Evolutionary conservation across 2,797 vertebrate genomes (phyloP).

Genomic region (Hybognathus amarus): DNA sequence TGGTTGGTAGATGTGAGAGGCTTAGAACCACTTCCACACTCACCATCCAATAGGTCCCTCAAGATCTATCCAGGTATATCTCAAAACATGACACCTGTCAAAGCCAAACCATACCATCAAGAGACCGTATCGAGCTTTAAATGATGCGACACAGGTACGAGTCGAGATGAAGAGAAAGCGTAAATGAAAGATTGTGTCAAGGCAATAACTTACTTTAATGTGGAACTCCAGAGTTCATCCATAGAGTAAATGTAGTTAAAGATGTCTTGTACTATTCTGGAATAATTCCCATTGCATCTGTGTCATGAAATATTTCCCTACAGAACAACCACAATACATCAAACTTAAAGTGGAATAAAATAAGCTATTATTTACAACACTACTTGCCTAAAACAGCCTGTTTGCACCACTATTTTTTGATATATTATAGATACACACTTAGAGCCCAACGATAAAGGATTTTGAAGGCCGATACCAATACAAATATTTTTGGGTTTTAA

Average conservation of each 20-base stretch:
- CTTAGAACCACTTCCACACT: slow-evolving; percentile 57
- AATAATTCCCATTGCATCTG: slow-evolving; percentile 94
- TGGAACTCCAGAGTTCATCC: slow-evolving; percentile 99
- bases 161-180: not conserved
- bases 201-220: slow-evolving; percentile 82
- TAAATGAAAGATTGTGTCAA: not conserved
- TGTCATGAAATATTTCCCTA: slow-evolving; percentile 95
- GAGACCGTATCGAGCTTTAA: not conserved
- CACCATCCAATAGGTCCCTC: slow-evolving; percentile 93
- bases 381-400: not conserved
- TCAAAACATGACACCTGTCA: slow-evolving; percentile 96
- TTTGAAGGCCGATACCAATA: too few relatives aligned
- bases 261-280: slow-evolving; percentile 96
- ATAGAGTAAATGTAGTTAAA: slow-evolving; percentile 99
- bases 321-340: slow-evolving; percentile 24
- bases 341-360: not conserved
- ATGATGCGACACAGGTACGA: not conserved
- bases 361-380: not conserved
- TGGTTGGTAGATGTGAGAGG: not conserved
- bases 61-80: slow-evolving; percentile 97
- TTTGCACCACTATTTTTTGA: not conserved
- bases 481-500: too few relatives aligned
- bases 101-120: slow-evolving; percentile 44
- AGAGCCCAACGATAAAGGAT: too few relatives aligned
- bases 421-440: too few relatives aligned